Evolutionary conservation across 1,140 invertebrate species (phyloP).

Genomic region (Ostrea edulis): DNA sequence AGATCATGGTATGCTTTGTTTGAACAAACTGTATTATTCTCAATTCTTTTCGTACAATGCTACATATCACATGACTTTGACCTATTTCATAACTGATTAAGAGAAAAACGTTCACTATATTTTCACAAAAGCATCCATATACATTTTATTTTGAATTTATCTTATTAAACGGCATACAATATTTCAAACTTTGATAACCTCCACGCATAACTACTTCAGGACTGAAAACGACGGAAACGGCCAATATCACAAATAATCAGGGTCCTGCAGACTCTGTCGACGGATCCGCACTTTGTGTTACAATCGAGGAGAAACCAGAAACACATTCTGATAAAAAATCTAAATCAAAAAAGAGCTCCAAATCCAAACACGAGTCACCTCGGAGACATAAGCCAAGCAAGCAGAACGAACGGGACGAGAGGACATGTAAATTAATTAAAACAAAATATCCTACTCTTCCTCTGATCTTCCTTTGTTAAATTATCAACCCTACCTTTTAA

Average conservation of each 20-base stretch:
- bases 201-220: background rate
- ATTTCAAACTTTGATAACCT: background rate
- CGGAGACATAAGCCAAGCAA: background rate
- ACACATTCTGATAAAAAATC: background rate
- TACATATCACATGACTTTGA: too few species aligned
- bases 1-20: too few species aligned
- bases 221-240: background rate
- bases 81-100: too few species aligned
- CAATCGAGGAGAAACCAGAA: background rate
- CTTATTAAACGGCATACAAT: too few species aligned
- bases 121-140: too few species aligned
- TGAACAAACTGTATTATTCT: too few species aligned
- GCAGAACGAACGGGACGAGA: background rate
- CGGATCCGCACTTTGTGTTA: background rate
- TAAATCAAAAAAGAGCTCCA: background rate
- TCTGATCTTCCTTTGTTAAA: background rate
- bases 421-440: background rate
- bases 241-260: background rate
- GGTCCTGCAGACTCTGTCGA: background rate
- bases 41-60: too few species aligned
- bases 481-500: background rate
- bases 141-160: too few species aligned
- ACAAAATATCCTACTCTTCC: background rate
- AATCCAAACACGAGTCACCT: background rate
- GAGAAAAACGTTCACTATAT: too few species aligned